A percentile compares a stretch with the other conserved stretches of the same genome.
Evolutionary conservation across 37 sponge, comb jelly and placozoan species (phyloP).

Genomic region (Oscarella lobularis): DNA sequence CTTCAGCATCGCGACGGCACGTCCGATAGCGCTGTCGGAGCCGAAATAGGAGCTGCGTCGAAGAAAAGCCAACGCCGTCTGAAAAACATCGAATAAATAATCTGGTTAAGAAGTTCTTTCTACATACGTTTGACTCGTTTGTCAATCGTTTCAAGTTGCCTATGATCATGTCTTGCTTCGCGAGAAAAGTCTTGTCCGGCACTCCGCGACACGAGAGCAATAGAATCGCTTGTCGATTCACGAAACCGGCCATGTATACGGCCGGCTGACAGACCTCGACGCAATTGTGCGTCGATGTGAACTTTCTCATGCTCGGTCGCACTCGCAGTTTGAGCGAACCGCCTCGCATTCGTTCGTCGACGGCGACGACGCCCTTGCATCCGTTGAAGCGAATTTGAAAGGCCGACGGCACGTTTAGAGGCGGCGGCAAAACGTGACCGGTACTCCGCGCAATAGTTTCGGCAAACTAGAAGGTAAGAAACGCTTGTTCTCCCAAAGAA

Average conservation of each 20-base stretch:
- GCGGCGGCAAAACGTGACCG: too few relatives aligned
- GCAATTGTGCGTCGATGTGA: conserved; percentile 8
- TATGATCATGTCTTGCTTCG: conserved; percentile 8
- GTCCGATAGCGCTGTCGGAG: too few relatives aligned
- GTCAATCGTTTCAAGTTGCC: background rate
- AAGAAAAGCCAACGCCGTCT: too few relatives aligned
- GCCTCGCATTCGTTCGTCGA: background rate
- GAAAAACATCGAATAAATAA: too few relatives aligned
- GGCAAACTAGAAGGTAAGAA: conserved; percentile 7
- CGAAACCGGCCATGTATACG: conserved; percentile 11
- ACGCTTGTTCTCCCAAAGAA: too few relatives aligned
- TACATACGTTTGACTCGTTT: background rate
- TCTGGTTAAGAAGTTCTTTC: too few relatives aligned
- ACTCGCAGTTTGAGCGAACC: conserved; percentile 10
- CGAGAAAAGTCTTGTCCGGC: conserved; percentile 16
- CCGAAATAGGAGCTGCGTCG: too few relatives aligned
- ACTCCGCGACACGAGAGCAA: conserved; percentile 17
- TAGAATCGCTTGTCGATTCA: conserved; percentile 22
- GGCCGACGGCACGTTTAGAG: conserved; percentile 6
- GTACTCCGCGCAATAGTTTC: too few relatives aligned
- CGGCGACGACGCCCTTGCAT: conserved; percentile 33
- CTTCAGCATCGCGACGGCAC: background rate
- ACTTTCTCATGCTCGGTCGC: conserved; percentile 31
- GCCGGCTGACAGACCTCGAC: conserved; percentile 17
- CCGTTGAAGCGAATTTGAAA: conserved; percentile 24